A percentile compares a stretch with the other conserved stretches of the same genome.
phyloP scores from a whole-genome alignment of 92 coral and sea anemone genomes.

The Epizoanthus stellaris region DNA sequence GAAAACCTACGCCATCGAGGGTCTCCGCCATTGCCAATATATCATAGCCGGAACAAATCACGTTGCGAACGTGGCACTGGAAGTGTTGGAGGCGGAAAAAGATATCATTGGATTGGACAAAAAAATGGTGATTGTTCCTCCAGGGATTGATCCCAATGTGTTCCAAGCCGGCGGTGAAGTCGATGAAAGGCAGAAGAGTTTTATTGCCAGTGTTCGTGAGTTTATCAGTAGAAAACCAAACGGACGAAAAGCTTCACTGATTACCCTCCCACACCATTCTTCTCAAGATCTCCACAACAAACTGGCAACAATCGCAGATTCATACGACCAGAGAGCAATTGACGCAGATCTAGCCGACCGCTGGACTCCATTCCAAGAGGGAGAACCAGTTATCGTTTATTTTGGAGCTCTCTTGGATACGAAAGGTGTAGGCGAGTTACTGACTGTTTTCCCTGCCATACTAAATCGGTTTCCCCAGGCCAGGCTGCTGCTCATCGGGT shows the following conservation, averaged over 20 bases:
- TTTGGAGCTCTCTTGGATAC: constrained; percentile 90
- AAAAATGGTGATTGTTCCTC: constrained; percentile 79
- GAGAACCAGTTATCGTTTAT: constrained; percentile 82
- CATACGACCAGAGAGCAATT: constrained; percentile 83
- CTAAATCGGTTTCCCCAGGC: constrained; percentile 77
- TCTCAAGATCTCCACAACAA: constrained; percentile 57
- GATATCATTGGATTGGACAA: constrained; percentile 61
- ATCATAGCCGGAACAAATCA: constrained; percentile 85
- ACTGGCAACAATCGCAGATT: constrained; percentile 60
- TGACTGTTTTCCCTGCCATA: constrained; percentile 79
- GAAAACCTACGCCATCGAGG: constrained; percentile 78
- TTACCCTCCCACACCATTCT: constrained; percentile 60
- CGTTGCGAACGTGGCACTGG: constrained; percentile 66
- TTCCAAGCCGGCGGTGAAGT: constrained; percentile 72
- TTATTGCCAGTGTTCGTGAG: constrained; percentile 67
- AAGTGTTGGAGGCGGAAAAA: constrained; percentile 63
- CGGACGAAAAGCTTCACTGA: constrained; percentile 65
- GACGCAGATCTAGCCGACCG: constrained; percentile 87
- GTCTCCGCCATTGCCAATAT: constrained; percentile 68
- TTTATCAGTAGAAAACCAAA: constrained; percentile 75
- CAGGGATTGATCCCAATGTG: constrained; percentile 89
- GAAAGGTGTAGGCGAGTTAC: constrained; percentile 88
- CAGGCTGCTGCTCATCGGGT: constrained; percentile 78
- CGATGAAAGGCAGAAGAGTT: constrained; percentile 71
- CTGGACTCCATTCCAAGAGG: constrained; percentile 75